Conservation (phyloP, 2,113 vertebrate species). For the Tupaia tana region DNA sequence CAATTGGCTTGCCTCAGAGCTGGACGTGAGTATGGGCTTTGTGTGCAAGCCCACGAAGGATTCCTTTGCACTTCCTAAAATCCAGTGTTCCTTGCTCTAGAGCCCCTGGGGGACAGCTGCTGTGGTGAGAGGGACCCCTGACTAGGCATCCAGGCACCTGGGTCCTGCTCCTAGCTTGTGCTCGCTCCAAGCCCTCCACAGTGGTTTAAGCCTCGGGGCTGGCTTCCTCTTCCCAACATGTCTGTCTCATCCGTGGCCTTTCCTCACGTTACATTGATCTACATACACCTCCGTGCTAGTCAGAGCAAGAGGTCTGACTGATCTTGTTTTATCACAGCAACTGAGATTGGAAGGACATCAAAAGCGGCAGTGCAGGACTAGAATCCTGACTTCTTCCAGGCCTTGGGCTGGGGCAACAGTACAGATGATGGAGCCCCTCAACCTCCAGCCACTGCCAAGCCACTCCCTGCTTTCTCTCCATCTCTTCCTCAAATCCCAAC, state of each 20-base stretch:
- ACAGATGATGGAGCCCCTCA: no score
- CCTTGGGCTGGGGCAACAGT: fast-evolving
- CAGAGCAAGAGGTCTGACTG: background rate
- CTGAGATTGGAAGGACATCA: background rate
- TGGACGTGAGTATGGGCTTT: constrained; percentile 53
- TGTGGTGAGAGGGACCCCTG: background rate
- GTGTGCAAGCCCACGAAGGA: background rate
- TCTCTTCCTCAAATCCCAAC: background rate
- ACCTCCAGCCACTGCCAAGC: background rate
- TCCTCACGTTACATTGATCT: background rate
- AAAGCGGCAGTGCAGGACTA: background rate
- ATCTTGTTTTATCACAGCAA: background rate
- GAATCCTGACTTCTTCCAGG: background rate
- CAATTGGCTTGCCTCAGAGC: constrained; percentile 53
- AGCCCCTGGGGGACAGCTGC: background rate
- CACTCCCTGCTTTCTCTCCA: background rate
- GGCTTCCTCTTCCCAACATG: background rate
- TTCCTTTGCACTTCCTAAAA: constrained; percentile 38
- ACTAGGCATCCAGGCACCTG: constrained; percentile 44
- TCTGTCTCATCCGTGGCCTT: background rate
- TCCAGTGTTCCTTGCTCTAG: background rate
- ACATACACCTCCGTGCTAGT: background rate
- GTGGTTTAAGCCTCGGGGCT: background rate
- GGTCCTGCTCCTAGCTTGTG: background rate
- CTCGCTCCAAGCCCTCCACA: background rate